A percentile compares a stretch with the other conserved stretches of the same genome.
These are phyloP conservation scores for Pectinophora gossypiella DNA, from an alignment of 1,140 invertebrate genomes.

Conservation along the genomic window DNA sequence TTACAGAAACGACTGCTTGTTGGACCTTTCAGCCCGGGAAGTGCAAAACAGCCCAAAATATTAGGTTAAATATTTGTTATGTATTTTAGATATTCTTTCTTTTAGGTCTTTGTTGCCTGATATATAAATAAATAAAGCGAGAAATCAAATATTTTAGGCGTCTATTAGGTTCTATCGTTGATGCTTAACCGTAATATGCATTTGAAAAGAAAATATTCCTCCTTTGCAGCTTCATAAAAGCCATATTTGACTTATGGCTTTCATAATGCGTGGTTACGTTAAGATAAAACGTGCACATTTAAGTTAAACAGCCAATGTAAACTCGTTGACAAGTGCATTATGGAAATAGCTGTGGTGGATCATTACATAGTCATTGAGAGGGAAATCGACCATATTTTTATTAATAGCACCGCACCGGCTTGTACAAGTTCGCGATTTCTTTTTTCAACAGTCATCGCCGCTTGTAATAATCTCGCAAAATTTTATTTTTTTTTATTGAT, in stretches of 20 bases:
- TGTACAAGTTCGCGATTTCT: background rate
- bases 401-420: background rate
- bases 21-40: too few relatives aligned
- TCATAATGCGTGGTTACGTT: background rate
- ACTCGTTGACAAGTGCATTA: slow-evolving; percentile 1
- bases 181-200: background rate
- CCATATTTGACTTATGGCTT: background rate
- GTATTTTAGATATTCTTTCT: too few relatives aligned
- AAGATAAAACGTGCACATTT: background rate
- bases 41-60: too few relatives aligned
- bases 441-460: background rate
- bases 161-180: too few relatives aligned
- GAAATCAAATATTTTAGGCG: too few relatives aligned
- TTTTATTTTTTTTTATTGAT: background rate
- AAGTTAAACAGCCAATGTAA: background rate
- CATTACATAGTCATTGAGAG: background rate
- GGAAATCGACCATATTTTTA: background rate
- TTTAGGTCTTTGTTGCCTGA: too few relatives aligned
- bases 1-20: too few relatives aligned
- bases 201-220: background rate
- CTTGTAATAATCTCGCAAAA: background rate
- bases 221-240: background rate
- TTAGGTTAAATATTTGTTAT: too few relatives aligned
- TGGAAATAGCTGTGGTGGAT: background rate
- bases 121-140: too few relatives aligned